Evolutionary conservation across 1,140 invertebrate genomes (phyloP).

Genomic region (Ceratitis capitata): DNA sequence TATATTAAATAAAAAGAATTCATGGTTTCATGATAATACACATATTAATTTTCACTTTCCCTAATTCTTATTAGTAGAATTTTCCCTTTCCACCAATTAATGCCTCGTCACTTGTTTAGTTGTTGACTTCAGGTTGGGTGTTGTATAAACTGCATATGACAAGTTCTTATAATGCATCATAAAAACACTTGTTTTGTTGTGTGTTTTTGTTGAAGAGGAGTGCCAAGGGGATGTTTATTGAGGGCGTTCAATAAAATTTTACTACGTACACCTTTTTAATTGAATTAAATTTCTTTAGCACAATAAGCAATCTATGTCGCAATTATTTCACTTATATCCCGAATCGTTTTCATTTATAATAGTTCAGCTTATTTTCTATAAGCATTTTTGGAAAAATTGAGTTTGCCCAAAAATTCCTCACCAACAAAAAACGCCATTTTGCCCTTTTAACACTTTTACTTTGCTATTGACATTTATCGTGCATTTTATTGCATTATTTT

Average conservation of each 20-base stretch:
- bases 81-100: conserved; percentile 13
- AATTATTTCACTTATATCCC: no score
- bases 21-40: not conserved
- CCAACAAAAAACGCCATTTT: conserved; percentile 45
- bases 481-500: conserved; percentile 5
- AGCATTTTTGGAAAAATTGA: not conserved
- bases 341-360: no score
- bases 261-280: not conserved
- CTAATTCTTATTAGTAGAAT: not conserved
- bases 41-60: conserved; percentile 24
- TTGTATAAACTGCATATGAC: conserved; percentile 18
- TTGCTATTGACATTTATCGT: conserved; percentile 39
- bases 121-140: not conserved
- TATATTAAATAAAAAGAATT: not conserved
- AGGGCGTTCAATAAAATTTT: not conserved
- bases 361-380: not conserved
- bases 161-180: not conserved
- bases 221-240: not conserved
- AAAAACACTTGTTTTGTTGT: not conserved
- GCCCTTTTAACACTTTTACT: conserved; percentile 40
- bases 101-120: conserved; percentile 27
- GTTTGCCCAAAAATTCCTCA: not conserved
- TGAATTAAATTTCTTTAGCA: not conserved
- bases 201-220: not conserved
- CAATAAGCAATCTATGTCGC: no score